Percentiles rank a stretch among this genome's conserved stretches.
Evolutionary conservation across 1,140 invertebrate species (phyloP).

Genomic region (Meloidogyne hapla): DNA sequence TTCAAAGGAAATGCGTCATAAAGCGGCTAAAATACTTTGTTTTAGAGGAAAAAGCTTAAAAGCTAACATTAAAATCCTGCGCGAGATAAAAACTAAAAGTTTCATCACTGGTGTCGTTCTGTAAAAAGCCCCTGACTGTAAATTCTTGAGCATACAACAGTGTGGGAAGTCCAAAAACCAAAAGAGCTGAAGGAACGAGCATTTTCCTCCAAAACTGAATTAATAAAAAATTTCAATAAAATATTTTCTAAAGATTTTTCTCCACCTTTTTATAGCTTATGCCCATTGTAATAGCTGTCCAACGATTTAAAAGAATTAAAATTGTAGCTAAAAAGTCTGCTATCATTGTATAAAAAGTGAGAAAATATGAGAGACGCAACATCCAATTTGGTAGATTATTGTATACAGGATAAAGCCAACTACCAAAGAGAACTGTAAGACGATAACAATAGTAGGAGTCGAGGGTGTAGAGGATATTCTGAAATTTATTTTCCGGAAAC

Average conservation of each 20-base stretch:
- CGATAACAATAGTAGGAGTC: constrained; percentile 17
- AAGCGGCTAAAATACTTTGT: not conserved
- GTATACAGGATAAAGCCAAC: not conserved
- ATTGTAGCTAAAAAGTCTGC: constrained; percentile 19
- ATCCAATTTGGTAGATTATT: constrained; percentile 8
- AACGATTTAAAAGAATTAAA: constrained; percentile 17
- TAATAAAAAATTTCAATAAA: not conserved
- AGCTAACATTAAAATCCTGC: constrained; percentile 4
- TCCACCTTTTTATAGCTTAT: not conserved
- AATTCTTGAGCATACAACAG: not conserved
- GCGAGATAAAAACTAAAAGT: not conserved
- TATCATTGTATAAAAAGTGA: constrained; percentile 13
- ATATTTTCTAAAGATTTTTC: not conserved
- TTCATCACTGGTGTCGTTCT: not conserved
- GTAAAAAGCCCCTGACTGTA: not conserved
- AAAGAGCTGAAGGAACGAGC: not conserved
- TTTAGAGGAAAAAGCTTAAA: too few relatives aligned
- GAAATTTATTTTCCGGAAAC: not conserved
- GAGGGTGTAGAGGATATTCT: constrained; percentile 10
- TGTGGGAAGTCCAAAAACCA: constrained; percentile 9
- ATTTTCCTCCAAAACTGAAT: constrained; percentile 10
- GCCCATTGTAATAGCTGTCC: constrained; percentile 9
- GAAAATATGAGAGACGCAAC: constrained; percentile 6
- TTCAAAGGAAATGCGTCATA: not conserved
- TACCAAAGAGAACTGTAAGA: not conserved